Percentiles rank a stretch among this genome's conserved stretches.
phyloP scores from a whole-genome alignment of 1,140 invertebrate species.

The Rhyacophila brunnea region DNA sequence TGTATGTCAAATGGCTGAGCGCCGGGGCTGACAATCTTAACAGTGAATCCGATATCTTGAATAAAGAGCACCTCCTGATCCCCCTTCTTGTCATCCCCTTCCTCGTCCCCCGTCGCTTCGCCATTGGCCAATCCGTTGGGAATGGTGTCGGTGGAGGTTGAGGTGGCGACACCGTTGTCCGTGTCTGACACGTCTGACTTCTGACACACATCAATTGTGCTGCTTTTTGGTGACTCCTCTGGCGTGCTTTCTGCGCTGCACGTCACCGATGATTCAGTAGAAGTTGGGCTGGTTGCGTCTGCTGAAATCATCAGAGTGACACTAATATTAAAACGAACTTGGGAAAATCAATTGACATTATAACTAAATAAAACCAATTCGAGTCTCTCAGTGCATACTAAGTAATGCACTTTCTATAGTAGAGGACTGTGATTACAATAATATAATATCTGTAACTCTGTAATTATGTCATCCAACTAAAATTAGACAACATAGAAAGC shows the following conservation, averaged over 20 bases:
- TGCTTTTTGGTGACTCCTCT: slow-evolving; percentile 5
- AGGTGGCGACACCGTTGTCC: slow-evolving; percentile 14
- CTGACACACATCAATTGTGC: slow-evolving; percentile 5
- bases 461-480: too few relatives aligned
- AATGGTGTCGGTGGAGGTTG: slow-evolving; percentile 5
- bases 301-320: too few relatives aligned
- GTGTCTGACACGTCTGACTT: slow-evolving; percentile 21
- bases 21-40: slow-evolving; percentile 87
- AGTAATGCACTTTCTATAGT: too few relatives aligned
- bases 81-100: slow-evolving; percentile 61
- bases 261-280: too few relatives aligned
- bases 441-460: too few relatives aligned
- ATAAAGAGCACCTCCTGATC: slow-evolving; percentile 85
- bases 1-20: slow-evolving; percentile 90
- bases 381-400: too few relatives aligned
- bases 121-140: slow-evolving; percentile 30
- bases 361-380: too few relatives aligned
- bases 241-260: background rate
- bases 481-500: too few relatives aligned
- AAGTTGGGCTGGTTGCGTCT: too few relatives aligned
- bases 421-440: too few relatives aligned
- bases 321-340: too few relatives aligned
- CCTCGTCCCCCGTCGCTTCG: slow-evolving; percentile 54
- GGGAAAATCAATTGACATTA: too few relatives aligned
- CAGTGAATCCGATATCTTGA: slow-evolving; percentile 90